phyloP scores from a whole-genome alignment of 2,113 vertebrate genomes.

The Rhabdomys dilectus region DNA sequence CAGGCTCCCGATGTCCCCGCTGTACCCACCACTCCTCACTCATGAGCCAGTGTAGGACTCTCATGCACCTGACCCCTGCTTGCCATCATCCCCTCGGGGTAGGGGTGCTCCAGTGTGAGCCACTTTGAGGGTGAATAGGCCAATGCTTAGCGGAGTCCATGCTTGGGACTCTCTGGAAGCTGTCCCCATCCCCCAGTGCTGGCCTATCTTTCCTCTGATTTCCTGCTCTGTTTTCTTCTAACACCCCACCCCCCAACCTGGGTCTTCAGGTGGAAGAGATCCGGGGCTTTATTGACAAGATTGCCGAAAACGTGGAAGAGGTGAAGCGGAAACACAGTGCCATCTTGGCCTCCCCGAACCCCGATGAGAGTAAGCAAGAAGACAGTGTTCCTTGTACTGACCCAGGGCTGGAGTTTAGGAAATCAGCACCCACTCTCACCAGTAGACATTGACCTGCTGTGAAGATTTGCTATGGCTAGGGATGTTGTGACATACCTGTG shows the following conservation, averaged over 20 bases:
- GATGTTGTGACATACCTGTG: neutral
- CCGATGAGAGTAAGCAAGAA: constrained; percentile 94
- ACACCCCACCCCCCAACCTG: neutral
- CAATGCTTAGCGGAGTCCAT: neutral
- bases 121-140: neutral
- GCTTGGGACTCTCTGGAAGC: neutral
- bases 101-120: neutral
- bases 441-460: neutral
- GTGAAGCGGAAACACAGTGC: constrained; percentile 97
- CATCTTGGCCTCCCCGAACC: constrained; percentile 96
- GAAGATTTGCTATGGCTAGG: neutral
- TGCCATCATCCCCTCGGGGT: accelerated
- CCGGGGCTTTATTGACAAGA: constrained; percentile 94
- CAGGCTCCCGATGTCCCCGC: neutral
- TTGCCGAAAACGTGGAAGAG: constrained; percentile 97
- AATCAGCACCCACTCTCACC: accelerated
- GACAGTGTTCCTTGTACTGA: neutral
- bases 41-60: neutral
- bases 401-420: neutral
- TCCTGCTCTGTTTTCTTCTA: neutral
- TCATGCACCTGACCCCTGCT: neutral
- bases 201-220: neutral
- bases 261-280: constrained; percentile 95
- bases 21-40: neutral
- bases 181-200: neutral